Base-by-base conservation (phyloP, 2,113 vertebrate species). In the Anhinga anhinga region DNA sequence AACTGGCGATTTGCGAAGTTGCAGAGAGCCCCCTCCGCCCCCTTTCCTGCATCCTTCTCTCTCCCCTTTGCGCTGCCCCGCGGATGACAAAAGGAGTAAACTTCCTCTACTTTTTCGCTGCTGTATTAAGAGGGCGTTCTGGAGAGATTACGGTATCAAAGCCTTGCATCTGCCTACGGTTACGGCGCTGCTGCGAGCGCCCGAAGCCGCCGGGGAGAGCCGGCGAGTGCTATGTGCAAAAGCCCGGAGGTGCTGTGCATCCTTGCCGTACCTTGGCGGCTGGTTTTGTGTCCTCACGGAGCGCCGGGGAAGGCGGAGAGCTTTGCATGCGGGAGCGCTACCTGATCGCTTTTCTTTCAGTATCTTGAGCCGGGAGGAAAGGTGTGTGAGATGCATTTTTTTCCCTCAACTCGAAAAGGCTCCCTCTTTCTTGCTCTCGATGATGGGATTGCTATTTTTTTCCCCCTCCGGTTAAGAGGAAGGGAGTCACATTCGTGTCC, bases 21-120 rank as follows among this genome's bases (percentile, higher is more conserved):
- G 94, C 89, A 69, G 62, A 62, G 93, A 79, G 30, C 93, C 82
- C 82, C 90, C 88, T 86, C 59, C 71, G 58, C 71, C 62, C 89
- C 74, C 32, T 62, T 52, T 40, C 63, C 82, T 87, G 83, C 95
- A 88, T 96, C 96, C 87, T 83, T 89, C 91, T 72, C 86, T 87
- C 58, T 55, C 86, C 78, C 65, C 79, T 86, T 91, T 81, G 88
- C 93, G 36, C 88, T 40, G 90, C 74, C 71, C 63, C 77, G 83
- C 86, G 44, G 93, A 96, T 97, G 94, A 98, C 97, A 96, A 97
- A 97, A 97, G 95, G 93, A 93, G 89, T 92, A 94, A 98, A 98
- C 96, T 96, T 98, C 97, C 97, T 96, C 88, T 91, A 87, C 88
- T 96, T 94, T 93, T 82, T n/a, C n/a, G 77, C 78, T 93, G 93